Evolutionary conservation across 2,888 invertebrate species (phyloP).

Genomic region (Cephus pygmeus): DNA sequence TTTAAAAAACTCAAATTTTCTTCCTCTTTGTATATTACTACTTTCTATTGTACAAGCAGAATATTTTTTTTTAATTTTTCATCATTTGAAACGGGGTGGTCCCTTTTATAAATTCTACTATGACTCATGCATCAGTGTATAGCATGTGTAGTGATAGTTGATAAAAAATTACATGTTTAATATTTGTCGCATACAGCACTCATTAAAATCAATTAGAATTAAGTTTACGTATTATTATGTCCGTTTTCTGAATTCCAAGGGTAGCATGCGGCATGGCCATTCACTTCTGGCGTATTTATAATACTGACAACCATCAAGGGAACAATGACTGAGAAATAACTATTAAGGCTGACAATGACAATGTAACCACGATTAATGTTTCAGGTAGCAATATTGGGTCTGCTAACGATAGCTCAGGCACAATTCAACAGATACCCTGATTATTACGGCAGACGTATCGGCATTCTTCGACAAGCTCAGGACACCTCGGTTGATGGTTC

Average conservation of each 20-base stretch:
- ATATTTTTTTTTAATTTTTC: not conserved
- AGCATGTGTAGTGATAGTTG: not conserved
- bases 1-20: not conserved
- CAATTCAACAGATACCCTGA: slow-evolving; percentile 47
- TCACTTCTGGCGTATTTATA: not conserved
- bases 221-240: not conserved
- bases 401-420: slow-evolving; percentile 41
- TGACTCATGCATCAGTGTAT: not conserved
- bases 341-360: not conserved
- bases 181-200: not conserved
- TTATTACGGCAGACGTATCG: slow-evolving; percentile 52
- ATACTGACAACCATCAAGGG: not conserved
- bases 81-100: not conserved
- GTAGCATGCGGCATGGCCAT: not conserved
- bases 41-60: not conserved
- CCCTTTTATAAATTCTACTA: not conserved
- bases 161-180: not conserved
- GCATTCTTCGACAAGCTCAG: slow-evolving; percentile 60
- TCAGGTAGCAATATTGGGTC: slow-evolving; percentile 41
- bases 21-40: not conserved
- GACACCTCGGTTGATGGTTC: slow-evolving; percentile 60
- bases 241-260: not conserved
- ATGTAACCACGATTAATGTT: not conserved
- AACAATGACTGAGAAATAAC: not conserved
- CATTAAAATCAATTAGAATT: not conserved